phyloP scores from a whole-genome alignment of 2,797 vertebrate species.

The Ambastaia sidthimunki region DNA sequence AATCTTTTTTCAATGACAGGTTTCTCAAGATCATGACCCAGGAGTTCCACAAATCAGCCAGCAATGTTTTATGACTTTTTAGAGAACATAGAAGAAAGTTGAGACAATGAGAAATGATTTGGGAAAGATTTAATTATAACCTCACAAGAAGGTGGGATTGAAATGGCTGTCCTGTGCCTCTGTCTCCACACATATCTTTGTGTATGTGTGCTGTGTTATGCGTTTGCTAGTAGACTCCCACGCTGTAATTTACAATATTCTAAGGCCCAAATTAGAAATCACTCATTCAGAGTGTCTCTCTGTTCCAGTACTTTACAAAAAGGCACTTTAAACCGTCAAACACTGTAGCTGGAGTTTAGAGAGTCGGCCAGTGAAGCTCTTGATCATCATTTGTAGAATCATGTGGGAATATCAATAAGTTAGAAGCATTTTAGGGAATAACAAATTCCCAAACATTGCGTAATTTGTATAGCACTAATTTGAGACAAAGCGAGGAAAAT shows the following conservation, averaged over 20 bases:
- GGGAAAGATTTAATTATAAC: constrained; percentile 28
- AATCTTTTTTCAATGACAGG: neutral
- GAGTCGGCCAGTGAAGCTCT: constrained; percentile 28
- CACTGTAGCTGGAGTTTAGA: constrained; percentile 40
- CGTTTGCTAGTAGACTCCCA: constrained; percentile 31
- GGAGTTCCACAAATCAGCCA: constrained; percentile 15
- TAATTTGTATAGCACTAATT: constrained; percentile 12
- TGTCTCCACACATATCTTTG: constrained; percentile 25
- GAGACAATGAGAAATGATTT: constrained; percentile 36
- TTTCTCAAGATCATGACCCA: neutral
- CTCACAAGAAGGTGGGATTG: constrained; percentile 26
- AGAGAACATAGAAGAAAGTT: neutral
- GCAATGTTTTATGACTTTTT: neutral
- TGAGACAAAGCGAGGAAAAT: constrained; percentile 14
- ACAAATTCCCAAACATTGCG: neutral
- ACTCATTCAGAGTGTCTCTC: constrained; percentile 38
- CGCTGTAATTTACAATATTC: constrained; percentile 41
- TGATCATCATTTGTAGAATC: constrained; percentile 25
- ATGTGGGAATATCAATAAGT: neutral
- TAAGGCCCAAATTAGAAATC: constrained; percentile 49
- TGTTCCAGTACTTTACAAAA: constrained; percentile 21
- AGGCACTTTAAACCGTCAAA: constrained; percentile 10
- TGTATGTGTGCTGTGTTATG: constrained; percentile 14
- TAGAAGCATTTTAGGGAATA: neutral
- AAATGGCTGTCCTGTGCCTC: constrained; percentile 42